Percentiles rank a stretch among this genome's conserved stretches.
Evolutionary conservation across 2,113 vertebrate species (phyloP).

Genomic region (Mus pahari): DNA sequence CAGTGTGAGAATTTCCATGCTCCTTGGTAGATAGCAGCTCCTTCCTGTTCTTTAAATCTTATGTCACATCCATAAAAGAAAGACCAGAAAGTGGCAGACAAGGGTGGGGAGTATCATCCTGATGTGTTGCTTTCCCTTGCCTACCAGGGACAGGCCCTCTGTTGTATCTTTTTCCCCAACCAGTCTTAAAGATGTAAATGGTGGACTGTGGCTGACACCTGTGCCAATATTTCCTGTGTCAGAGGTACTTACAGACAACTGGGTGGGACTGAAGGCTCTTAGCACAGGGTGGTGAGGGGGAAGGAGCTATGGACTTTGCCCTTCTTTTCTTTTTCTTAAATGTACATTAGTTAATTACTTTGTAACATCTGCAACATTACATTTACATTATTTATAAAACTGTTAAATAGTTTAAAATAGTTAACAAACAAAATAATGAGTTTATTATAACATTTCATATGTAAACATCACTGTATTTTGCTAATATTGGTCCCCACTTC

Average conservation of each 20-base stretch:
- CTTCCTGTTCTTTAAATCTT: not conserved
- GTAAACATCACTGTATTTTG: not conserved
- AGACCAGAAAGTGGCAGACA: not conserved
- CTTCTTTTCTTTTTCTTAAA: not conserved
- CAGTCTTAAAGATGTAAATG: not conserved
- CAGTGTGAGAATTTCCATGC: not conserved
- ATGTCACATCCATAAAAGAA: not conserved
- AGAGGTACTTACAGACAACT: not conserved
- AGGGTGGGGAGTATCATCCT: not conserved
- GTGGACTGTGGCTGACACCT: not conserved
- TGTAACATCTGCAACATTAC: not conserved
- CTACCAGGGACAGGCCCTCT: not conserved
- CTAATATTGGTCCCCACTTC: not conserved
- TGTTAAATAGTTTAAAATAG: not conserved
- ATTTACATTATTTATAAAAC: not conserved
- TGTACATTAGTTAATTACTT: not conserved
- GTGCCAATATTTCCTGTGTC: not conserved
- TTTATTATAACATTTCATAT: not conserved
- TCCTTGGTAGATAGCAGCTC: not conserved
- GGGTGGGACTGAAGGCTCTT: not conserved
- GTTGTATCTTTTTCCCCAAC: not conserved
- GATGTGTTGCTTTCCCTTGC: not conserved
- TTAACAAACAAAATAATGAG: not conserved
- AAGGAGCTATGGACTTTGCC: not conserved
- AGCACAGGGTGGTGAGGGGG: not conserved